Percentiles rank a stretch among this genome's conserved stretches.
These are phyloP conservation scores for Scelioninae gen. 2 DNA, from an alignment of 2,888 invertebrate species.

Conservation along the genomic window DNA sequence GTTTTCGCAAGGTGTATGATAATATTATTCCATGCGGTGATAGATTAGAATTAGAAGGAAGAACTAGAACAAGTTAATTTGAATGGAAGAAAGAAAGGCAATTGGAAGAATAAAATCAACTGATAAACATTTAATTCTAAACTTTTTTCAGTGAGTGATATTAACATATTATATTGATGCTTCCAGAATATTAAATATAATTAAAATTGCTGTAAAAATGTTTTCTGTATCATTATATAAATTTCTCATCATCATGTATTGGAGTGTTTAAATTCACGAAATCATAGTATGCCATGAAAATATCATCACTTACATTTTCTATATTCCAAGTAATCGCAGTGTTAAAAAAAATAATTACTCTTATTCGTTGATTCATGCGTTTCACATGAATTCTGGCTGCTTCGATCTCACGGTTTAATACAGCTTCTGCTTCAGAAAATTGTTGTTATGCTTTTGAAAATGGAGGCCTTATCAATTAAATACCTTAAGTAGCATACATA, in stretches of 20 bases:
- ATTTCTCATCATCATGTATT: too few relatives aligned
- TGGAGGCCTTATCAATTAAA: slow-evolving; percentile 39
- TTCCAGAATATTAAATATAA: too few relatives aligned
- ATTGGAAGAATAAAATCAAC: too few relatives aligned
- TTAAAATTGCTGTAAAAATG: too few relatives aligned
- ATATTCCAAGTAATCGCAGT: slow-evolving; percentile 13
- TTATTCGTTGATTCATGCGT: slow-evolving; percentile 46
- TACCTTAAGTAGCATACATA: slow-evolving; percentile 17
- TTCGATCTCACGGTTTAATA: slow-evolving; percentile 31
- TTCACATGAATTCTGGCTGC: slow-evolving; percentile 53
- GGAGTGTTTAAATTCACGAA: too few relatives aligned
- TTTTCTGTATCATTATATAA: too few relatives aligned
- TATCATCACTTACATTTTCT: slow-evolving; percentile 12
- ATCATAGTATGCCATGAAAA: neutral
- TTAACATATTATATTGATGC: too few relatives aligned
- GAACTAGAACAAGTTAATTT: slow-evolving; percentile 18
- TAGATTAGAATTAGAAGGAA: slow-evolving; percentile 22
- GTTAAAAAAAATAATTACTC: slow-evolving; percentile 36
- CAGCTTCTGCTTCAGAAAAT: slow-evolving; percentile 40
- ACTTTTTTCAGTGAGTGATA: too few relatives aligned
- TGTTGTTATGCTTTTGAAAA: slow-evolving; percentile 46
- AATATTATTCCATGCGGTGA: slow-evolving; percentile 7
- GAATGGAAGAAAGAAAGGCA: slow-evolving; percentile 44
- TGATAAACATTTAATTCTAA: slow-evolving; percentile 5
- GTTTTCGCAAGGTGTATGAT: too few relatives aligned